Percentiles rank a stretch among this genome's conserved stretches.
These are phyloP conservation scores for Megastigmus dorsalis DNA, from an alignment of 2,888 invertebrate genomes.

Conservation along the genomic window DNA sequence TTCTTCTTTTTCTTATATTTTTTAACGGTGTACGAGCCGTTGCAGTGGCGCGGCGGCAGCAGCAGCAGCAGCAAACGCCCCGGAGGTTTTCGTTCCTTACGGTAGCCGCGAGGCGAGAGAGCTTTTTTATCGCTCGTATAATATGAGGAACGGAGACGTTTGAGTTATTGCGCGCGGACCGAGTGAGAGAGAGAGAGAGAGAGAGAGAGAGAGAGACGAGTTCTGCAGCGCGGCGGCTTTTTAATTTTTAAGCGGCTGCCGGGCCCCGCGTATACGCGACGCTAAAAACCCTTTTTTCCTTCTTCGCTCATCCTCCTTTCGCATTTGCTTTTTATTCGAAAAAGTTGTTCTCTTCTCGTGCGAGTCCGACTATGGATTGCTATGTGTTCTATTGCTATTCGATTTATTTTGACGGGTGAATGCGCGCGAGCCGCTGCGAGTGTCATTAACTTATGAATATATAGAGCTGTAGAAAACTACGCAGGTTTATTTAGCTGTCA, in stretches of 20 bases:
- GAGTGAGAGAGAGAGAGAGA: neutral
- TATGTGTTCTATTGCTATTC: neutral
- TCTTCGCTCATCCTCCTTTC: neutral
- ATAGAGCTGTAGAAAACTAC: neutral
- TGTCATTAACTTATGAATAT: neutral
- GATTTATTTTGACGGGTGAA: neutral
- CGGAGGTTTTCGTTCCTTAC: conserved; percentile 19
- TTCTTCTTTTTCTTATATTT: no score
- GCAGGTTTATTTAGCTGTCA: neutral
- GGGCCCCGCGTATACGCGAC: no score
- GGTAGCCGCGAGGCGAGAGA: neutral
- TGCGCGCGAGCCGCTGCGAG: neutral
- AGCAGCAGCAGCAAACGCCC: conserved; percentile 3
- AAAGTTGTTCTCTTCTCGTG: neutral
- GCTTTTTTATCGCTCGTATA: conserved; percentile 51
- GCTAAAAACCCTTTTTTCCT: neutral
- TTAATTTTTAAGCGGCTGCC: conserved; percentile 33
- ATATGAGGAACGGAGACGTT: conserved; percentile 45
- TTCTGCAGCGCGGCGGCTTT: no score
- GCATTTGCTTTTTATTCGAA: neutral
- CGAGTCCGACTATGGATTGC: neutral
- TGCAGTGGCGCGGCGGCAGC: no score
- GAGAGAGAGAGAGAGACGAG: neutral
- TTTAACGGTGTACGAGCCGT: no score
- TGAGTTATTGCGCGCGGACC: conserved; percentile 41